phyloP scores from a whole-genome alignment of 2,888 invertebrate genomes.

The Agrilus mali region DNA sequence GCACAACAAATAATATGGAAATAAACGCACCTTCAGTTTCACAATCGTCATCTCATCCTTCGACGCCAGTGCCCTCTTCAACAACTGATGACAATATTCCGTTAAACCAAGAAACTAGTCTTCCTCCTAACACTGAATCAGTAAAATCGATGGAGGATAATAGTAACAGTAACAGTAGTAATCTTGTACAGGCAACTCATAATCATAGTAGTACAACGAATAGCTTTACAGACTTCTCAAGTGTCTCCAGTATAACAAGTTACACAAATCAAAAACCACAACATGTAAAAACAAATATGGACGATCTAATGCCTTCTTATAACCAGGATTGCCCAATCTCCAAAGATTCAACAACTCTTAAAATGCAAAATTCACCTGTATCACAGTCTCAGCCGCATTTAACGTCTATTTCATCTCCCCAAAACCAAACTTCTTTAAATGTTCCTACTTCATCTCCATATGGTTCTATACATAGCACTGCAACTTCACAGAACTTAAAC shows the following conservation, averaged over 20 bases:
- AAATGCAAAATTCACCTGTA: neutral
- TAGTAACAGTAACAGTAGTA: slow-evolving; percentile 25
- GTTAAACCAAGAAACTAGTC: slow-evolving; percentile 30
- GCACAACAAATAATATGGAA: slow-evolving; percentile 29
- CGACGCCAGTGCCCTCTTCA: slow-evolving; percentile 31
- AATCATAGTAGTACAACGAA: slow-evolving; percentile 29
- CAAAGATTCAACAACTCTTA: slow-evolving; percentile 21
- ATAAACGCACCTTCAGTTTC: slow-evolving; percentile 20
- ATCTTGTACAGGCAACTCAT: slow-evolving; percentile 34
- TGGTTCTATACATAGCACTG: no score
- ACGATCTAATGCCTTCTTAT: slow-evolving; percentile 29
- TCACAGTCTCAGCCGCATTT: slow-evolving; percentile 13
- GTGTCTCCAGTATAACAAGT: slow-evolving; percentile 32
- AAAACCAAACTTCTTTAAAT: no score
- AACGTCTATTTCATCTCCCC: no score
- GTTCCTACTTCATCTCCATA: no score
- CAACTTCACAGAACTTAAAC: no score
- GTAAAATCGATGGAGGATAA: slow-evolving; percentile 26
- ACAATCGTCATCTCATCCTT: slow-evolving; percentile 29
- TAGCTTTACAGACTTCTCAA: slow-evolving; percentile 32
- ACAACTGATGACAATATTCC: slow-evolving; percentile 31
- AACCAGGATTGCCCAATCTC: slow-evolving; percentile 28
- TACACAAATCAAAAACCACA: slow-evolving; percentile 23
- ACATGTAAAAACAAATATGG: slow-evolving; percentile 28
- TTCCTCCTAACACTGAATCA: slow-evolving; percentile 28